Evolutionary conservation across 2,888 invertebrate genomes (phyloP).

Genomic region (Xestia xanthographa): DNA sequence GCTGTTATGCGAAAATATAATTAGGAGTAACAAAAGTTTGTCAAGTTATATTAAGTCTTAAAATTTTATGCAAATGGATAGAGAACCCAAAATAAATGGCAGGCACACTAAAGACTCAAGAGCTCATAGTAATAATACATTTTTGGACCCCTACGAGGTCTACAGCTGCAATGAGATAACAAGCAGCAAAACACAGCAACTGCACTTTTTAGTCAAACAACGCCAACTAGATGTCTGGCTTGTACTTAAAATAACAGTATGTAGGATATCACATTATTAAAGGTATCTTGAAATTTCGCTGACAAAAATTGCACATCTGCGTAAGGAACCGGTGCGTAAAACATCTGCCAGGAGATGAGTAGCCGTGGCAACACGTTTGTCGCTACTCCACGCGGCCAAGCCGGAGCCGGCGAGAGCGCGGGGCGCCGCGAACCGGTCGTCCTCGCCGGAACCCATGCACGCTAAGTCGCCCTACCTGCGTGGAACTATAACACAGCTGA

Average conservation of each 20-base stretch:
- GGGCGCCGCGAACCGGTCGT: slow-evolving; percentile 54
- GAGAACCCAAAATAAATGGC: neutral
- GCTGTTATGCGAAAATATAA: too few species aligned
- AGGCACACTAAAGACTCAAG: neutral
- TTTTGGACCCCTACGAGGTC: neutral
- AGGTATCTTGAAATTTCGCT: neutral
- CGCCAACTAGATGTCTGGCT: neutral
- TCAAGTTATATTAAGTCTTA: too few species aligned
- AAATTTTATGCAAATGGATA: too few species aligned
- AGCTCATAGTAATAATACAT: neutral
- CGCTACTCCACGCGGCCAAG: slow-evolving; percentile 5
- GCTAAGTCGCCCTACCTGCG: neutral
- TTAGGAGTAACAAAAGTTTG: too few species aligned
- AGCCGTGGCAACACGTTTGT: slow-evolving; percentile 25
- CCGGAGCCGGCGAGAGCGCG: slow-evolving; percentile 1
- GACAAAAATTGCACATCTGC: slow-evolving; percentile 40
- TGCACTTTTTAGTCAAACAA: slow-evolving; percentile 4
- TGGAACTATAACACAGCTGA: slow-evolving; percentile 33
- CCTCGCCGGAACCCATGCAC: slow-evolving; percentile 18
- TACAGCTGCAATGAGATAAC: neutral
- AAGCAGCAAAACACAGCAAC: neutral
- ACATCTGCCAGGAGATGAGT: slow-evolving; percentile 47
- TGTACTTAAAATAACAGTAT: neutral
- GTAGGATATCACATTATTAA: neutral
- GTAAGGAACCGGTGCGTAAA: slow-evolving; percentile 37